These are phyloP conservation scores for Nyctereutes procyonoides DNA, from an alignment of 2,113 vertebrate genomes.

Conservation along the genomic window DNA sequence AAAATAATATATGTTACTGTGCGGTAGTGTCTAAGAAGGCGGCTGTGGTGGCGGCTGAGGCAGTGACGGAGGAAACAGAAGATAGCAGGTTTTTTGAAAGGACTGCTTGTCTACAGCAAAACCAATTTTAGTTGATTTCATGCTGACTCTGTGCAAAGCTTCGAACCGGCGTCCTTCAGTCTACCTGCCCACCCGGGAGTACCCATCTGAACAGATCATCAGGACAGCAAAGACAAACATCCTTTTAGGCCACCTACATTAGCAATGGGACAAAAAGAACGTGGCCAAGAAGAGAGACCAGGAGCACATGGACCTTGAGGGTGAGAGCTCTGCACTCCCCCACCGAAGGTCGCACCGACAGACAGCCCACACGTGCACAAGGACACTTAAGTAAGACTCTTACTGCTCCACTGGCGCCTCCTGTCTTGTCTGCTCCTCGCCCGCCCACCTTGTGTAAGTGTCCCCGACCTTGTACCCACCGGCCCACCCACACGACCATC, in stretches of 20 bases:
- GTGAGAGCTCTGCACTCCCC: conserved; percentile 94
- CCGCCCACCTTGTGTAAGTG: conserved; percentile 76
- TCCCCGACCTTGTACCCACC: conserved; percentile 17
- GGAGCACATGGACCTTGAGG: conserved; percentile 91
- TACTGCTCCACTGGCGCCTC: conserved; percentile 72
- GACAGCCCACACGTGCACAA: conserved; percentile 99
- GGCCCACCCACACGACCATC: conserved; percentile 53
- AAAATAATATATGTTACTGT: background rate
- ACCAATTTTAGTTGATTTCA: too few species aligned
- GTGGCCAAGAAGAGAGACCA: conserved; percentile 95
- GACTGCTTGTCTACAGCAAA: too few species aligned
- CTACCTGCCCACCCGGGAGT: too few species aligned
- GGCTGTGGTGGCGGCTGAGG: too few species aligned
- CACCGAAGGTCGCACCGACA: conserved; percentile 95
- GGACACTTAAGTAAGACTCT: conserved; percentile 94
- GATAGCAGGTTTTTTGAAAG: too few species aligned
- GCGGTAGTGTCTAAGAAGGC: too few species aligned
- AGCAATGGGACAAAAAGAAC: conserved; percentile 85
- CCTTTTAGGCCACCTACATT: too few species aligned
- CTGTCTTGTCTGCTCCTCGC: conserved; percentile 67
- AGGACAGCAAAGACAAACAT: too few species aligned
- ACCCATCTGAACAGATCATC: too few species aligned
- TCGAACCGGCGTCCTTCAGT: too few species aligned
- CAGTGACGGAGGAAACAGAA: too few species aligned
- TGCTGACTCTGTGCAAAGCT: too few species aligned